These are phyloP conservation scores for Fissipunctia ypsillon DNA, from an alignment of 2,888 invertebrate species.

Conservation along the genomic window DNA sequence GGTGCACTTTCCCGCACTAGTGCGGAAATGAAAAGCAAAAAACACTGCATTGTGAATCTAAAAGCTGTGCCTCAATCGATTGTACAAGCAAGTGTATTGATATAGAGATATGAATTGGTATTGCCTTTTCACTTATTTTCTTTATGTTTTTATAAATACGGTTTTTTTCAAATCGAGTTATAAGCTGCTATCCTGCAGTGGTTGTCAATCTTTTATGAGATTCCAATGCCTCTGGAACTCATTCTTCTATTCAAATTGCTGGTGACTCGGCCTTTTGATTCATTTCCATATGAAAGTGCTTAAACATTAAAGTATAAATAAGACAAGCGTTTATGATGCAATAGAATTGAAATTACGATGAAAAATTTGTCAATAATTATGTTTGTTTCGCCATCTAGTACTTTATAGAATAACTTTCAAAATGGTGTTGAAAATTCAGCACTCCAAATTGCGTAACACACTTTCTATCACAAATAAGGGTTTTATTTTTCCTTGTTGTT, in stretches of 20 bases:
- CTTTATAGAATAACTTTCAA: background rate
- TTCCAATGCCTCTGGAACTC: conserved; percentile 52
- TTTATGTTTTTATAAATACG: no score
- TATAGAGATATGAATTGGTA: no score
- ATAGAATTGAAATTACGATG: background rate
- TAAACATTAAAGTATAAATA: background rate
- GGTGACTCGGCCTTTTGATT: conserved; percentile 58
- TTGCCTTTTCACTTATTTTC: no score
- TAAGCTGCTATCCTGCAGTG: conserved; percentile 27
- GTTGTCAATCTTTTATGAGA: conserved; percentile 20
- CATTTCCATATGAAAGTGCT: conserved; percentile 54
- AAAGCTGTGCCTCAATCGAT: no score
- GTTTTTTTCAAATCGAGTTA: background rate
- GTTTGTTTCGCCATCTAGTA: background rate
- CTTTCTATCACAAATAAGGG: no score
- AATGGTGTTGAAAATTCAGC: no score
- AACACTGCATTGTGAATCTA: background rate
- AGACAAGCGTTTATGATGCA: background rate
- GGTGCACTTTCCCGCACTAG: background rate
- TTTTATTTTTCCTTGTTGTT: no score
- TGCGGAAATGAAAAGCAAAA: background rate
- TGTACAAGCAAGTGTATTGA: no score
- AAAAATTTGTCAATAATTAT: background rate
- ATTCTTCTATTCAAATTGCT: conserved; percentile 58
- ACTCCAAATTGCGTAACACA: no score